Evolutionary conservation across 2,888 invertebrate species (phyloP).

Genomic region (Rugalucina vietnamica): DNA sequence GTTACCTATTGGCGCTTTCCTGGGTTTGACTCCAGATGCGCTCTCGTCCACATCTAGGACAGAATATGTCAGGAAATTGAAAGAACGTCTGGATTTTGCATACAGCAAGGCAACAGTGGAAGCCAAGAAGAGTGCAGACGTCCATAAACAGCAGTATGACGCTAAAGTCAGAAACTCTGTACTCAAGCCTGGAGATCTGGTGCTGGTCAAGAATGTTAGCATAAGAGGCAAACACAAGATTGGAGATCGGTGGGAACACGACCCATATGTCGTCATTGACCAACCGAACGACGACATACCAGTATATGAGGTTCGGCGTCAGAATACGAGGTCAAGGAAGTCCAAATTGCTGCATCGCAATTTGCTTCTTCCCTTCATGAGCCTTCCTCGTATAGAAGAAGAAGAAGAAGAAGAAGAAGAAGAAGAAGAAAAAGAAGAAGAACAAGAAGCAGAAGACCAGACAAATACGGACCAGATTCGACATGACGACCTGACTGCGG

Average conservation of each 20-base stretch:
- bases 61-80: not conserved
- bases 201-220: not conserved
- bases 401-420: not conserved
- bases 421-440: too few species aligned
- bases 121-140: not conserved
- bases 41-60: not conserved
- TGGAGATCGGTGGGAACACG: constrained; percentile 26
- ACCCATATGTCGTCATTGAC: constrained; percentile 28
- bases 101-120: not conserved
- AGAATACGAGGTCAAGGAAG: not conserved
- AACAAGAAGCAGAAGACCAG: too few species aligned
- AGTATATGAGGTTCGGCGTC: constrained; percentile 15
- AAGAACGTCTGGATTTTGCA: not conserved
- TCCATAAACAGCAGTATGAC: not conserved
- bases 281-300: constrained; percentile 7
- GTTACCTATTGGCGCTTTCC: not conserved
- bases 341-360: not conserved
- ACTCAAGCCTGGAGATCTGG: not conserved
- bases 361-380: not conserved
- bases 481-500: too few species aligned
- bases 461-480: too few species aligned
- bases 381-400: not conserved
- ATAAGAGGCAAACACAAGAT: not conserved
- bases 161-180: not conserved
- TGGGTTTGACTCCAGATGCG: not conserved